Base-by-base conservation (phyloP, 2,797 vertebrate genomes). In the Nyctalus aviator region DNA sequence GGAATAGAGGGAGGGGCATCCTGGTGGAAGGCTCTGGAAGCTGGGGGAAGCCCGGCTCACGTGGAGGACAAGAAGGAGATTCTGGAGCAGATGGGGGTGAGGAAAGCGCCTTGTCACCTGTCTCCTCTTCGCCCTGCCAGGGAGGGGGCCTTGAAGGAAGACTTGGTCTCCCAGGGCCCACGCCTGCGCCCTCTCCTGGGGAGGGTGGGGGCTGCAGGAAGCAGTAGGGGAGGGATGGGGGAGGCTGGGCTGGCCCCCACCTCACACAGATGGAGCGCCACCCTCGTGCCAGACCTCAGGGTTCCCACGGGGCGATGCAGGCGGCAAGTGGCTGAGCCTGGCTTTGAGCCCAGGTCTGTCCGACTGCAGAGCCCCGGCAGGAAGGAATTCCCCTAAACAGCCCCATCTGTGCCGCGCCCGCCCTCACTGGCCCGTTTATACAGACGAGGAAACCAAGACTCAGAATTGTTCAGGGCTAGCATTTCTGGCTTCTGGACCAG, bases 181-280 rank as follows among this genome's bases (percentile, higher is more conserved):
- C 27, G 66, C 11, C 44, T 6, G 20, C 23, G 15, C 25, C 41
- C n/a, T 37, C 25, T 66, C n/a, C 17, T 12, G 53, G 8, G n/a
- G 37, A n/a, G 21, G 23, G 4, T 5, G 59, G 32, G 88, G 91
- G 64, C 17, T 6, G 7, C 37, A n/a, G 1, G 18, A 62, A 11
- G 8, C 23, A 7, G 35, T 23, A 6, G 21, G 17, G 7, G 11
- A 2, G 62, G 3, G 46, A 3, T 8, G 5, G 5, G 14, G n/a
- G 48, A 68, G 25, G 23, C 23, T 32, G 21, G 41, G n/a, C 5
- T 13, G 46, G 32, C 25, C 32, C 6, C 55, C 35, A 10, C 15
- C 25, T n/a, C 8, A 13, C 4, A 1, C 15, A 27, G 69, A 72
- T 11, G 20, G 48, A 27, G 21, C 6, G 5, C n/a, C 53, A 32